Evolutionary conservation across 2,113 vertebrate genomes (phyloP), one percentile per base, ranked within the genome.

Genomic region (Hemiprocne comata): DNA sequence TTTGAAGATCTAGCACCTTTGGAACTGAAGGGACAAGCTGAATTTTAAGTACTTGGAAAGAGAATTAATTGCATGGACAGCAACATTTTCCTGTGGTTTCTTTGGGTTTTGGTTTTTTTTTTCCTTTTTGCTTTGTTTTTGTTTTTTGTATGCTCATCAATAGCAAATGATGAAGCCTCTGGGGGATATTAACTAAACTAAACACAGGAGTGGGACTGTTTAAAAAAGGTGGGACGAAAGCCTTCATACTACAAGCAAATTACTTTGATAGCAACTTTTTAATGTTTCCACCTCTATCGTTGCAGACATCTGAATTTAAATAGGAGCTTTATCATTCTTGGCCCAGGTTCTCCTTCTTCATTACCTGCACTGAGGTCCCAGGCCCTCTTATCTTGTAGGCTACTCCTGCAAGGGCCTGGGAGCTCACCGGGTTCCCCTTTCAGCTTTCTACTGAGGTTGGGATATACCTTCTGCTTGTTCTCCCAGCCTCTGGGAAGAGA

Each of bases 1-100:
- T 95, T 92, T 94, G 96, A 97, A 96, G 95, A 92, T 94, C 94
- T 95, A 97, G 94, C 93, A 96, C 93, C 95, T 96, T 94, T 95
- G 92, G 94, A 96, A 96, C 94, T 72, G 77, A 91, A 93, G 95
- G 87, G 96, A 90, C 86, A 90, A 61, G 72, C 60, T 94, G 95
- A 96, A 94, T 96, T 92, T 91, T 88, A 96, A 96, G 73, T n/a
- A 72, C 72, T 92, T 86, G 53, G 65, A 93, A 92, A 84, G 53
- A 90, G 64, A 93, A 93, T 93, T 83, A 96, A 93, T 83, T 91
- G 92, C 94, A 88, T 34, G 90, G 88, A 90, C 87, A 91, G 76
- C 74, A 93, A 80, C 29, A 76, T 79, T 64, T 46, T 24, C 7
- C 24, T 5, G 40, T 42, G 40, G 40, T 42, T 42, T 42, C 40